A percentile compares a stretch with the other conserved stretches of the same genome.
Evolutionary conservation across 2,888 invertebrate species (phyloP).

Genomic region (Mimachlamys varia): DNA sequence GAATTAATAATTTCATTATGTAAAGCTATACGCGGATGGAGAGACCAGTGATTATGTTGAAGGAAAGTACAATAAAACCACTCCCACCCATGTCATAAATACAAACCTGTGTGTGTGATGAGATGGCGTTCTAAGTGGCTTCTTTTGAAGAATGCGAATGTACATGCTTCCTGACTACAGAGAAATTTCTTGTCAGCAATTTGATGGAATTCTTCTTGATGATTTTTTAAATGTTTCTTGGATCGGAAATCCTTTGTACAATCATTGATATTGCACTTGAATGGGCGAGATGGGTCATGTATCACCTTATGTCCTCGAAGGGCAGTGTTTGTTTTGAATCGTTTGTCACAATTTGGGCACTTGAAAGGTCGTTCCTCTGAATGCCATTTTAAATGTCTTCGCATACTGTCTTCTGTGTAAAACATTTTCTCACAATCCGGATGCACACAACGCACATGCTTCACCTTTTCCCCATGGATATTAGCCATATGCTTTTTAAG

Average conservation of each 20-base stretch:
- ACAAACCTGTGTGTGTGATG: constrained; percentile 78
- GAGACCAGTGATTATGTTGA: too few species aligned
- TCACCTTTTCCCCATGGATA: constrained; percentile 69
- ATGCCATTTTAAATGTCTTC: constrained; percentile 74
- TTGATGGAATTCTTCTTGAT: constrained; percentile 75
- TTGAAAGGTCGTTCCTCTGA: constrained; percentile 70
- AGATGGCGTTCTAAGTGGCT: constrained; percentile 78
- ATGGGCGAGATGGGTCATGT: constrained; percentile 72
- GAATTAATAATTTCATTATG: too few species aligned
- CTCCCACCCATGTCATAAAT: background rate
- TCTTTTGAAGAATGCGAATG: constrained; percentile 78
- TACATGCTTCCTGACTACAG: constrained; percentile 76
- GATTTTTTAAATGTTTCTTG: constrained; percentile 72
- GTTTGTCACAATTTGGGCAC: constrained; percentile 75
- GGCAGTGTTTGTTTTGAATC: constrained; percentile 74
- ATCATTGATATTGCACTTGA: constrained; percentile 74
- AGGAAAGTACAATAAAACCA: too few species aligned
- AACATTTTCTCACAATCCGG: constrained; percentile 75
- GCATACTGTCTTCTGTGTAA: constrained; percentile 75
- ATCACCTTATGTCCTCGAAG: constrained; percentile 73
- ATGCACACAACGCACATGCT: constrained; percentile 60
- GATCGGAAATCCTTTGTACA: constrained; percentile 76
- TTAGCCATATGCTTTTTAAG: constrained; percentile 75
- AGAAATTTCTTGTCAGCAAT: constrained; percentile 72
- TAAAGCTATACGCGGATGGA: too few species aligned